Percentiles rank a stretch among this genome's conserved stretches.
Evolutionary conservation across 2,797 vertebrate genomes (phyloP).

Genomic region (Taeniopygia guttata): DNA sequence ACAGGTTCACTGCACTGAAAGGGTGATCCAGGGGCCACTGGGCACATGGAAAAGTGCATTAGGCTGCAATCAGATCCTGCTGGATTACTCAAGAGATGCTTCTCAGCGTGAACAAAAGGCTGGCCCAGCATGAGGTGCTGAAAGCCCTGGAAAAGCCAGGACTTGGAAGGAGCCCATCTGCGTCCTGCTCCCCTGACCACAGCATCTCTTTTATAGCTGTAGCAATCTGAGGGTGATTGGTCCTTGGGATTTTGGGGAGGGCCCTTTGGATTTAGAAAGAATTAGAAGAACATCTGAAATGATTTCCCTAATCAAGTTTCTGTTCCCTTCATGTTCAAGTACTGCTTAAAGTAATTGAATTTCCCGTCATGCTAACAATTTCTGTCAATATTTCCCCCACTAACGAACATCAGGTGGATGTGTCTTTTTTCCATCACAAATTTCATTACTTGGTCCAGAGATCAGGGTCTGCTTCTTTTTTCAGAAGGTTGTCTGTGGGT

Average conservation of each 20-base stretch:
- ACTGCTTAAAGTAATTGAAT: slow-evolving; percentile 63
- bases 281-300: slow-evolving; percentile 55
- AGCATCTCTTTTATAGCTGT: neutral
- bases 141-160: neutral
- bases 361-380: slow-evolving; percentile 56
- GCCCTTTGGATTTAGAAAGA: slow-evolving; percentile 12
- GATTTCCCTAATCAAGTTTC: slow-evolving; percentile 62
- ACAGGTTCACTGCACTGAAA: neutral
- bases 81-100: neutral
- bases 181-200: neutral
- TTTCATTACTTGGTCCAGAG: slow-evolving; percentile 53
- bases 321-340: slow-evolving; percentile 54
- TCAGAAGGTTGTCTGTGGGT: slow-evolving; percentile 33
- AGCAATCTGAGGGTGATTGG: neutral
- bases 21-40: neutral
- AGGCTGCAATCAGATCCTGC: neutral
- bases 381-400: slow-evolving; percentile 41
- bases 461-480: slow-evolving; percentile 46
- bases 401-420: slow-evolving; percentile 64
- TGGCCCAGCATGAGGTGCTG: neutral
- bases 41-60: neutral
- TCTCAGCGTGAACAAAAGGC: neutral
- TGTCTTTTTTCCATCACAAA: slow-evolving; percentile 54
- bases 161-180: neutral
- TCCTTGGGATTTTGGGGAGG: neutral